phyloP scores from a whole-genome alignment of 2,113 vertebrate species.

The Onychostruthus taczanowskii region DNA sequence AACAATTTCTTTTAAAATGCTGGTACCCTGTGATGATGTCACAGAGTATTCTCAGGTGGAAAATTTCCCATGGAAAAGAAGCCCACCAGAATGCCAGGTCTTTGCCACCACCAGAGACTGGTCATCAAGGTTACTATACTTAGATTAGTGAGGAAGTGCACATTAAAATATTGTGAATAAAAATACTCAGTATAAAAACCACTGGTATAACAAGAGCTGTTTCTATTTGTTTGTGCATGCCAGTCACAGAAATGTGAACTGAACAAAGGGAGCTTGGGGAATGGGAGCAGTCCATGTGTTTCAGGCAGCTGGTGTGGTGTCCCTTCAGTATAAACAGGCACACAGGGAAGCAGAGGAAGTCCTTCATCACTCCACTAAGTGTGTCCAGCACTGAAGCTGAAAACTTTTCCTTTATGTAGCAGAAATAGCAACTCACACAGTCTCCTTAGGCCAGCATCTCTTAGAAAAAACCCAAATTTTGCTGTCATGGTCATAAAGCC shows the following conservation, averaged over 20 bases:
- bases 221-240: neutral
- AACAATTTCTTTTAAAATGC: neutral
- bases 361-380: neutral
- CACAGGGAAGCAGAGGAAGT: neutral
- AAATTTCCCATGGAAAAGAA: neutral
- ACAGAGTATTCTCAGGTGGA: neutral
- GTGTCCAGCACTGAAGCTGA: neutral
- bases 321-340: neutral
- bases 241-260: neutral
- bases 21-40: neutral
- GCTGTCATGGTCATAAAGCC: neutral
- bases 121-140: neutral
- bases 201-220: neutral
- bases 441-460: neutral
- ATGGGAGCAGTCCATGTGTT: neutral
- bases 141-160: neutral
- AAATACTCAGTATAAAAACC: neutral
- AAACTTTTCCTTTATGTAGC: neutral
- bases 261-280: neutral
- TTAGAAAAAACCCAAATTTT: neutral
- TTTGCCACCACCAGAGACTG: neutral
- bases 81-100: neutral
- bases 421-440: neutral
- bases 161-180: neutral
- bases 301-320: neutral